Base-by-base conservation (phyloP, 2,888 invertebrate genomes). In the Ichneumoninae sp. region DNA sequence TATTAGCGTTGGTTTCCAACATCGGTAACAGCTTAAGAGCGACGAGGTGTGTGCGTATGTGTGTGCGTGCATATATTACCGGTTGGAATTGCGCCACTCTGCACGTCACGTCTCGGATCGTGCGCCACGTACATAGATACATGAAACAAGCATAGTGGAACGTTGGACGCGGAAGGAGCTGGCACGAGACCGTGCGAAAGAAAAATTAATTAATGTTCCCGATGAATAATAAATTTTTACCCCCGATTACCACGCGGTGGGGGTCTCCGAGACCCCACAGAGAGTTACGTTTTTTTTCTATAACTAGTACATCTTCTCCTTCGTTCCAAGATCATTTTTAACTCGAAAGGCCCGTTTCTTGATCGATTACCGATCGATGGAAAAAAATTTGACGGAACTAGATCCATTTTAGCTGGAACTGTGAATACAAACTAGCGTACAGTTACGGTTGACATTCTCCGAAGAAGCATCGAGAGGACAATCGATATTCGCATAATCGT, bases 21-120 rank as follows among this genome's bases (percentile, higher is more conserved):
- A 40, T 36, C 40, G 40, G 22, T n/a, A 40, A 40, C 26, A 10
- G 26, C 40, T 1, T 1, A 19, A 36, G 40, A 22, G 40, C 36
- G 54, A 54, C 19, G 54, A 0, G 19, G 54, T n/a, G 6, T 30
- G 30, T 10, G 36, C 1, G 7, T 1, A 3, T 40, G 40, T 10
- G 40, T 40, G 40, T 10, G 63, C 33, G 16, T 66, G 40, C 4
- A 13, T 44, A 66, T 13, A 57, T 66, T 66, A 66, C 40, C 10
- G 40, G 66, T 66, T 40, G 66, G 40, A 40, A 22, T 40, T 66
- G 66, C 66, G 66, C 66, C 66, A 66, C 22, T 19, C 36, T 40
- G 40, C 40, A n/a, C 66, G 40, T 66, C 66, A 66, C 40, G 66
- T 16, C 40, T 7, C 19, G 40, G 40, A 40, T 16, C 40, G 66